Percentiles rank a stretch among this genome's conserved stretches.
These are phyloP conservation scores for Furcula furcula DNA, from an alignment of 2,888 invertebrate species.

Conservation along the genomic window DNA sequence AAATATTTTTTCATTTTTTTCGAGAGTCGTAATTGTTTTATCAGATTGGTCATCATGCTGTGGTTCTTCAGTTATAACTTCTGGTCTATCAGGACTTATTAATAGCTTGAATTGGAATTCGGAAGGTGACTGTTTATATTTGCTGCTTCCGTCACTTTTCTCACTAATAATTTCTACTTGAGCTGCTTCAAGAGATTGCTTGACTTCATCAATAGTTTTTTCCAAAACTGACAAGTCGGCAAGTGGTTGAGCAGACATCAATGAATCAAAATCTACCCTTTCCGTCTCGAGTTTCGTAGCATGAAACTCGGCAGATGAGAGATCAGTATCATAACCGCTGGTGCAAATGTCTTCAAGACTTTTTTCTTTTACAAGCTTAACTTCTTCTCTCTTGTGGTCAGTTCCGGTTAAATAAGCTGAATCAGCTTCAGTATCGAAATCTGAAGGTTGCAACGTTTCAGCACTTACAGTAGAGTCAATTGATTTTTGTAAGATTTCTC, in stretches of 20 bases:
- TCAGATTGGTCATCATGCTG: constrained; percentile 67
- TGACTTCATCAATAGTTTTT: constrained; percentile 87
- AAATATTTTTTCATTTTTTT: constrained; percentile 42
- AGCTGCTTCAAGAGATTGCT: constrained; percentile 86
- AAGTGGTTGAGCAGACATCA: constrained; percentile 74
- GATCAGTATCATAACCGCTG: constrained; percentile 85
- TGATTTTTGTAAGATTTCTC: constrained; percentile 75
- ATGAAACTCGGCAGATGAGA: constrained; percentile 84
- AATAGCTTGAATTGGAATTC: constrained; percentile 87
- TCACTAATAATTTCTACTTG: constrained; percentile 86
- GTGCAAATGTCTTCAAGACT: constrained; percentile 85
- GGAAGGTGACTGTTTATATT: constrained; percentile 87
- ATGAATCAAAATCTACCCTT: constrained; percentile 73
- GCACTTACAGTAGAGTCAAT: constrained; percentile 78
- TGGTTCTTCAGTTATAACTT: constrained; percentile 82
- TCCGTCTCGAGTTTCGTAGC: constrained; percentile 77
- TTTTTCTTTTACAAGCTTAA: constrained; percentile 73
- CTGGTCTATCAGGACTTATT: constrained; percentile 77
- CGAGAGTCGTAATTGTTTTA: constrained; percentile 38
- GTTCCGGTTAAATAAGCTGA: constrained; percentile 75
- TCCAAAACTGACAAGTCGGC: constrained; percentile 82
- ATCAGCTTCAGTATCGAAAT: constrained; percentile 77
- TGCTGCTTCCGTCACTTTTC: constrained; percentile 83
- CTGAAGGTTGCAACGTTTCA: constrained; percentile 76
- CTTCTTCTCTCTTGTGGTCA: constrained; percentile 69